Percentiles rank a stretch among this genome's conserved stretches.
phyloP scores from a whole-genome alignment of 1,140 invertebrate genomes.

The Brachionus angularis region DNA sequence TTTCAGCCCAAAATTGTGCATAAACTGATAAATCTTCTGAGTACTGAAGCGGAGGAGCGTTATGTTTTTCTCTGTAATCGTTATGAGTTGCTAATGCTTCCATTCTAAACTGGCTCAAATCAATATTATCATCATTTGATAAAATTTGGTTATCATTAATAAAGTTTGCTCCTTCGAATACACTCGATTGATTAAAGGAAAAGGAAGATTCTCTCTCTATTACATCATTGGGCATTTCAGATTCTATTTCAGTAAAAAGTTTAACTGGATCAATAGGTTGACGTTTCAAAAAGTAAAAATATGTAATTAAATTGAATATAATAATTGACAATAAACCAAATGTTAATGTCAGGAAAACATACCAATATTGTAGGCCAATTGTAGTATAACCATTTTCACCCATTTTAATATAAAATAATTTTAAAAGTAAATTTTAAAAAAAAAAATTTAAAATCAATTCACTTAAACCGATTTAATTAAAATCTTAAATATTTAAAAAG shows the following conservation, averaged over 20 bases:
- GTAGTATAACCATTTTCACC: slow-evolving; percentile 23
- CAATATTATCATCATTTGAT: neutral
- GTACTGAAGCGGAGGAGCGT: slow-evolving; percentile 66
- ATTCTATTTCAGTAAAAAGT: slow-evolving; percentile 10
- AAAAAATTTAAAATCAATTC: too few relatives aligned
- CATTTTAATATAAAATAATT: too few relatives aligned
- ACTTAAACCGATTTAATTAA: too few relatives aligned
- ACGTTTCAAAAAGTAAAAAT: slow-evolving; percentile 26
- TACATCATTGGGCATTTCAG: neutral
- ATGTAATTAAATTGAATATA: slow-evolving; percentile 28
- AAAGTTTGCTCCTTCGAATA: neutral
- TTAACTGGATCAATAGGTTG: slow-evolving; percentile 19
- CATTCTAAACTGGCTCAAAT: slow-evolving; percentile 40
- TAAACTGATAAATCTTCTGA: slow-evolving; percentile 58
- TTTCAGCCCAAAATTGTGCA: slow-evolving; percentile 76
- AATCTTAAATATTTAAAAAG: too few relatives aligned
- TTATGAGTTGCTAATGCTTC: slow-evolving; percentile 38
- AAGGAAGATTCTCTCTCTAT: too few relatives aligned
- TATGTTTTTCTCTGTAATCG: slow-evolving; percentile 64
- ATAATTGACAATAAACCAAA: slow-evolving; percentile 24
- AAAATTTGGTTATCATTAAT: neutral
- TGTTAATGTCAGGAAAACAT: slow-evolving; percentile 23
- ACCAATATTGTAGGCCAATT: slow-evolving; percentile 29
- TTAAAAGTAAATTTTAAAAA: too few relatives aligned
- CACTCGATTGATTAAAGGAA: too few relatives aligned